Conservation (phyloP, 2,113 vertebrate species). For the Thalassoma bifasciatum region DNA sequence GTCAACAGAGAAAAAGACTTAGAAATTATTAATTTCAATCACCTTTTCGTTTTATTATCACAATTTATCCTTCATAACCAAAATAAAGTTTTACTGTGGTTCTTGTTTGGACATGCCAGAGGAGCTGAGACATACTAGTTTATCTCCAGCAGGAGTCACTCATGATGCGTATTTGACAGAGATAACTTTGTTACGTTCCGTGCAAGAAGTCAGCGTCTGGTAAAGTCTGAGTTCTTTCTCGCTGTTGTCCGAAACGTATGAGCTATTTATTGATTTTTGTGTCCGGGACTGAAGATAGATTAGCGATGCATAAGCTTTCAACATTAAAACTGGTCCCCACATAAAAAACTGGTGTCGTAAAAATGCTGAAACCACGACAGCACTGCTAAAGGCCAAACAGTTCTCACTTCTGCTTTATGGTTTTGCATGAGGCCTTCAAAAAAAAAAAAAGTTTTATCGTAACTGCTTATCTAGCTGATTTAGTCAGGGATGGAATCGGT, state of each 20-base stretch:
- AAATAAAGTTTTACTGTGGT: not conserved
- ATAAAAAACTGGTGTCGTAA: not conserved
- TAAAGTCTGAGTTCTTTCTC: not conserved
- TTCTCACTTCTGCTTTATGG: no score
- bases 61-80: not conserved
- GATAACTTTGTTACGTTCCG: no score
- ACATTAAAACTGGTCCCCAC: no score
- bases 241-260: not conserved
- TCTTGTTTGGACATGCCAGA: not conserved
- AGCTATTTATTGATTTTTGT: not conserved
- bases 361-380: not conserved
- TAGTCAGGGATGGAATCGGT: no score
- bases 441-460: no score
- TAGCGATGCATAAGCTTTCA: not conserved
- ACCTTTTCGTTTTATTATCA: not conserved
- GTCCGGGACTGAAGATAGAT: no score
- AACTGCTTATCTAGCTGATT: no score
- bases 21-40: not conserved
- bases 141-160: constrained; percentile 18
- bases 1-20: no score
- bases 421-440: no score
- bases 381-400: not conserved
- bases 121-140: not conserved
- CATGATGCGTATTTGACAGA: not conserved
- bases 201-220: not conserved